These are phyloP conservation scores for Podabrus alpinus DNA, from an alignment of 2,888 invertebrate species.

Conservation along the genomic window DNA sequence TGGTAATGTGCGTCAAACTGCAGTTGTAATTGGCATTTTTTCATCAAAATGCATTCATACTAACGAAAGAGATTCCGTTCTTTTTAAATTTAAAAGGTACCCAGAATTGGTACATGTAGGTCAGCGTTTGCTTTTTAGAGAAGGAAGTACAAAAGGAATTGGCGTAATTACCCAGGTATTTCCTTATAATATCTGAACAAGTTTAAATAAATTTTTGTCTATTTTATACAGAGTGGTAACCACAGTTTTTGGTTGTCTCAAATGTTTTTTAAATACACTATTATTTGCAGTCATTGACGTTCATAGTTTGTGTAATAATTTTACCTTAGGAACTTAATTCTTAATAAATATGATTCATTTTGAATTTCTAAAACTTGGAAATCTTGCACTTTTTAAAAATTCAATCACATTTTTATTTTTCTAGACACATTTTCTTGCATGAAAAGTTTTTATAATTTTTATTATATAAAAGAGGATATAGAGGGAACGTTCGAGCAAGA, in stretches of 20 bases:
- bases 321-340: background rate
- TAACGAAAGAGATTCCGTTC: conserved; percentile 83
- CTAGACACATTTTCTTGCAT: background rate
- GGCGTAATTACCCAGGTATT: conserved; percentile 81
- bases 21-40: conserved; percentile 80
- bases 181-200: conserved; percentile 50
- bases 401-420: background rate
- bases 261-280: background rate
- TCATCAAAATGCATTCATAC: conserved; percentile 71
- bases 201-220: background rate
- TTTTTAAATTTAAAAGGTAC: conserved; percentile 86
- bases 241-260: background rate
- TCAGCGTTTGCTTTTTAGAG: conserved; percentile 80
- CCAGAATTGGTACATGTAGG: conserved; percentile 86
- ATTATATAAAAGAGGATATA: too few relatives aligned
- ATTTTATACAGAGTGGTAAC: background rate
- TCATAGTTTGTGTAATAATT: background rate
- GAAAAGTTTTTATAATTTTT: background rate
- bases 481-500: too few relatives aligned
- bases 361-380: background rate
- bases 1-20: conserved; percentile 94
- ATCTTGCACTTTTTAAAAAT: background rate
- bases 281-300: background rate
- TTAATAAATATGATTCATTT: background rate
- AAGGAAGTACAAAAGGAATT: conserved; percentile 84